Percentiles rank a stretch among this genome's conserved stretches.
These are phyloP conservation scores for Drosophila pandora DNA, from an alignment of 1,140 invertebrate genomes.

Conservation along the genomic window DNA sequence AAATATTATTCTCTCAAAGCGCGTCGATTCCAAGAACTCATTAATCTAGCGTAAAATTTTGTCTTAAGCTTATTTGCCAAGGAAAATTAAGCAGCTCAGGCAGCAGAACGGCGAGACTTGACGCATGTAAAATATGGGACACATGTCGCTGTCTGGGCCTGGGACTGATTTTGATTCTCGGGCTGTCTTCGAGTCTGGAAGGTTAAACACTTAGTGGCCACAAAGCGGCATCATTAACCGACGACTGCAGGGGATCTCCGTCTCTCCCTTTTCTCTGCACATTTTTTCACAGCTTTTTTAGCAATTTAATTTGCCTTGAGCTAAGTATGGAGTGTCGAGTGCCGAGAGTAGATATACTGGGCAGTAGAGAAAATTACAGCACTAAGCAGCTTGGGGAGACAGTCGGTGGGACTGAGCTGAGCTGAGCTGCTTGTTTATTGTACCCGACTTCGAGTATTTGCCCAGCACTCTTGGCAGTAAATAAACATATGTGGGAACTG, in stretches of 20 bases:
- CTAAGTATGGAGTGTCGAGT: slow-evolving; percentile 10
- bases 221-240: slow-evolving; percentile 75
- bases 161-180: slow-evolving; percentile 28
- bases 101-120: slow-evolving; percentile 54
- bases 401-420: slow-evolving; percentile 13
- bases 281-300: slow-evolving; percentile 44
- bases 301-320: slow-evolving; percentile 75
- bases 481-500: slow-evolving; percentile 58
- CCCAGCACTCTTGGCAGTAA: slow-evolving; percentile 50
- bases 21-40: slow-evolving; percentile 56
- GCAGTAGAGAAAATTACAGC: slow-evolving; percentile 51
- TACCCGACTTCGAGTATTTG: slow-evolving; percentile 61
- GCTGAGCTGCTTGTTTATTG: slow-evolving; percentile 62
- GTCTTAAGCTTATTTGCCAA: slow-evolving; percentile 68
- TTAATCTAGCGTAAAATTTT: slow-evolving; percentile 70
- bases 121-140: slow-evolving; percentile 63
- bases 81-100: slow-evolving; percentile 61
- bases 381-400: slow-evolving; percentile 55
- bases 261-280: slow-evolving; percentile 1
- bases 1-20: slow-evolving; percentile 38
- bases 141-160: slow-evolving; percentile 37
- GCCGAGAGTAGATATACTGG: slow-evolving; percentile 27
- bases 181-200: slow-evolving; percentile 37
- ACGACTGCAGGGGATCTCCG: slow-evolving; percentile 15
- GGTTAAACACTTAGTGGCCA: slow-evolving; percentile 76